Conservation (phyloP, 2,797 vertebrate genomes). For the Cercopithecus diana region DNA sequence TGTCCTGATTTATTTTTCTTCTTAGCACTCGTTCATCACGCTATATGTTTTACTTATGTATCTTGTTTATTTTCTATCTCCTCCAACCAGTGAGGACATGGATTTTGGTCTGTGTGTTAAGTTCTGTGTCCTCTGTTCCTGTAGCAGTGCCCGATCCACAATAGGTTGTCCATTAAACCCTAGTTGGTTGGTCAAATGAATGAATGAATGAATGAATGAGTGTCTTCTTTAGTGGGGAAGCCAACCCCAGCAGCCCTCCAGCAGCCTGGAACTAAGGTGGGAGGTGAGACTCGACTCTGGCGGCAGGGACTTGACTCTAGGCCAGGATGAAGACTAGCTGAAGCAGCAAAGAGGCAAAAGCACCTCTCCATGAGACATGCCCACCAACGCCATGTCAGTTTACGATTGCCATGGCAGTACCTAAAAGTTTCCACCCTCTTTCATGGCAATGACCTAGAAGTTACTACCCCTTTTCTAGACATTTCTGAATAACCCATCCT, state of each 20-base stretch:
- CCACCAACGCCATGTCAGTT: neutral
- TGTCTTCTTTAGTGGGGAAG: neutral
- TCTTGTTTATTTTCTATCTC: neutral
- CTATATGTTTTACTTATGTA: neutral
- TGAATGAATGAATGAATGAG: neutral
- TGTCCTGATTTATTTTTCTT: neutral
- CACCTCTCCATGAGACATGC: neutral
- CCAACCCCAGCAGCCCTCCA: neutral
- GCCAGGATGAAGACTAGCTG: neutral
- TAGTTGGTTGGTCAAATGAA: too few species aligned
- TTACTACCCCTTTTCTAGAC: neutral
- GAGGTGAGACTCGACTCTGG: neutral
- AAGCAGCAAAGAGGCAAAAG: neutral
- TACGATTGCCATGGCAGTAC: neutral
- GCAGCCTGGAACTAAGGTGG: neutral
- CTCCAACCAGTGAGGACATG: neutral
- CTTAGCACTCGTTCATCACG: neutral
- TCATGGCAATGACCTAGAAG: neutral
- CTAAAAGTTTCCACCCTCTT: neutral
- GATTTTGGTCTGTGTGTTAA: neutral
- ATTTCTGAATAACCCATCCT: neutral
- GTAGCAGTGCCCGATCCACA: too few species aligned
- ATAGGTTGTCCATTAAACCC: neutral
- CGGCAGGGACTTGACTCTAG: neutral
- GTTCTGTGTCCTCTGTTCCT: neutral